Base-by-base conservation (phyloP, 35 echinoderm and acorn worm genomes). In the Ophioderma brevispina region DNA sequence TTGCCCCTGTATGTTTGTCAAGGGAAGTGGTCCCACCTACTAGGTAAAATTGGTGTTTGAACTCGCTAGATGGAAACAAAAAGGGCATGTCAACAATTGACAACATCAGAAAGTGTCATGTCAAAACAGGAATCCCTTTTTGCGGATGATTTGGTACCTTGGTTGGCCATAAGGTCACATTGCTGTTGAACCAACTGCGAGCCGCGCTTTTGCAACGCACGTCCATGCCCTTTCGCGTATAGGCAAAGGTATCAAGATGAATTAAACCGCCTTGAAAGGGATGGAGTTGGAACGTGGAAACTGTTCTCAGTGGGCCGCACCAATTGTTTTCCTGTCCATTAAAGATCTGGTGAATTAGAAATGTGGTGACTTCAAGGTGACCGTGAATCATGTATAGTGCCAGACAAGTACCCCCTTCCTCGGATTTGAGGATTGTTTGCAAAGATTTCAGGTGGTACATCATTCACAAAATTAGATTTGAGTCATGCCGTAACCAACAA, bases 361-460 rank as follows among this genome's bases (percentile, higher is more conserved):
- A 11, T 52, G 21, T 52, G 46, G 8, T 8, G 46, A 52, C 21
- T 52, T 11, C 21, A 52, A 52, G 21, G 46, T 21, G 8, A 52
- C 46, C 8, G 46, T 52, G 46, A 52, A 52, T 52, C 46, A 52
- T 8, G 46, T 52, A 21, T 52, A 11, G 46, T 52, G 8, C 46
- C 46, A 11, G 46, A 52, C 46, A 52, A 11, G 21, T 52, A 52
- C 21, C 46, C 46, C 8, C 82, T 30, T 41, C 14, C 19, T 31
- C 55, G 1, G 50, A 59, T 33, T 93, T 77, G 35, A 31, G 76
- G 76, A 76, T 84, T 21, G 36, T 89, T 38, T 0, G 63, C 33
- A 33, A 82, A 1, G 42, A 90, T 40, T 32, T 75, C 33, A n/a
- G 80, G 49, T 63, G 41, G 36, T 23, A 78, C 64, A 76, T 11